phyloP scores from a whole-genome alignment of 2,888 invertebrate species.

The Copidosoma aretas region DNA sequence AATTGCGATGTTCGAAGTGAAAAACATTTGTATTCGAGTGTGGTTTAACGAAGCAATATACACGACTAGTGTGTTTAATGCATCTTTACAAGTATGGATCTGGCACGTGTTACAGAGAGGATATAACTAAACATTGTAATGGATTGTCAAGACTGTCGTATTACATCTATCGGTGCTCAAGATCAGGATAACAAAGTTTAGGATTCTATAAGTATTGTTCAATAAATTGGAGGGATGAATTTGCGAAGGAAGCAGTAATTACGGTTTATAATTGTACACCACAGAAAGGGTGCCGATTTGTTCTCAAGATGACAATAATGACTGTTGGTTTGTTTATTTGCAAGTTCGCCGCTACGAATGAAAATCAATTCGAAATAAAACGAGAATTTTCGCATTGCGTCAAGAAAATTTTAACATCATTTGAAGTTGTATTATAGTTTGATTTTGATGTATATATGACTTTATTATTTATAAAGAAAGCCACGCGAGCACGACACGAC shows the following conservation, averaged over 20 bases:
- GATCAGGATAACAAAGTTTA: constrained; percentile 11
- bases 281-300: constrained; percentile 50
- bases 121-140: constrained; percentile 13
- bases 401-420: too few species aligned
- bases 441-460: too few species aligned
- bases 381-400: background rate
- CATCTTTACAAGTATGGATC: background rate
- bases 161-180: constrained; percentile 20
- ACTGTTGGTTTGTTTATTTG: constrained; percentile 48
- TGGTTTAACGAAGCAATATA: constrained; percentile 32
- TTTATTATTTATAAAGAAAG: too few species aligned
- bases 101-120: background rate
- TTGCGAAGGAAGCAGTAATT: too few species aligned
- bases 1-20: constrained; percentile 11
- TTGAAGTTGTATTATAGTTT: too few species aligned
- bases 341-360: constrained; percentile 1
- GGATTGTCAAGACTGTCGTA: constrained; percentile 25
- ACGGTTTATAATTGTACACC: constrained; percentile 20
- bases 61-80: constrained; percentile 11
- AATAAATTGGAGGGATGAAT: constrained; percentile 16
- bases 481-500: too few species aligned
- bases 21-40: constrained; percentile 20
- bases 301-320: constrained; percentile 60
- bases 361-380: constrained; percentile 2
- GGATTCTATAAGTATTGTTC: constrained; percentile 5